Conservation (phyloP, 2,888 invertebrate genomes). For the Sarcophaga carnaria region DNA sequence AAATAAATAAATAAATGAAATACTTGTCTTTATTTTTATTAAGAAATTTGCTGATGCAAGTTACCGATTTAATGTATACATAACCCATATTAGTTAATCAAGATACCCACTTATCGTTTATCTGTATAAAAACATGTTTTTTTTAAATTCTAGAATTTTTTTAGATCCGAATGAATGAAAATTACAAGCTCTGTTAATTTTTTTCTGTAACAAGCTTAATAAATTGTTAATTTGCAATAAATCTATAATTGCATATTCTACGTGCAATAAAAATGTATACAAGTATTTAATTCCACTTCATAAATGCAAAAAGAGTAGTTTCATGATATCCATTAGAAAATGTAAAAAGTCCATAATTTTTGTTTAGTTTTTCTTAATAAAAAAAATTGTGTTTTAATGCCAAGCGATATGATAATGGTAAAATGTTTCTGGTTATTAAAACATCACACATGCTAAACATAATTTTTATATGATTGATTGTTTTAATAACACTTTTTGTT, state of each 20-base stretch:
- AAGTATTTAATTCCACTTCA: not conserved
- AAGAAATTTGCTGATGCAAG: too few relatives aligned
- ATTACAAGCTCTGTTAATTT: not conserved
- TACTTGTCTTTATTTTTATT: too few relatives aligned
- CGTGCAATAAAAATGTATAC: not conserved
- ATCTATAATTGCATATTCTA: not conserved
- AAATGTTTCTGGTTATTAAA: conserved; percentile 33
- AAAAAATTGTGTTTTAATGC: not conserved
- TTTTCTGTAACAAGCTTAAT: not conserved
- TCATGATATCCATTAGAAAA: not conserved
- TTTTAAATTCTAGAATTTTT: too few relatives aligned
- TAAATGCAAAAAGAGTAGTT: not conserved
- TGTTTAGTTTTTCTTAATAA: not conserved
- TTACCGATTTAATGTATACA: too few relatives aligned
- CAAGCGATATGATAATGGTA: not conserved
- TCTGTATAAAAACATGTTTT: too few relatives aligned
- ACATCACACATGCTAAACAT: conserved; percentile 29
- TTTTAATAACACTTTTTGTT: conserved; percentile 35
- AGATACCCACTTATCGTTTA: too few relatives aligned
- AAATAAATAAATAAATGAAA: too few relatives aligned
- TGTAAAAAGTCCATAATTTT: not conserved
- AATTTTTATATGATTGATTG: conserved; percentile 64
- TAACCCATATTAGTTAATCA: too few relatives aligned
- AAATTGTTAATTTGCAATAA: not conserved
- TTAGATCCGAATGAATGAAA: not conserved